phyloP scores from a whole-genome alignment of 2,888 invertebrate species.

The Heliconius charithonia region DNA sequence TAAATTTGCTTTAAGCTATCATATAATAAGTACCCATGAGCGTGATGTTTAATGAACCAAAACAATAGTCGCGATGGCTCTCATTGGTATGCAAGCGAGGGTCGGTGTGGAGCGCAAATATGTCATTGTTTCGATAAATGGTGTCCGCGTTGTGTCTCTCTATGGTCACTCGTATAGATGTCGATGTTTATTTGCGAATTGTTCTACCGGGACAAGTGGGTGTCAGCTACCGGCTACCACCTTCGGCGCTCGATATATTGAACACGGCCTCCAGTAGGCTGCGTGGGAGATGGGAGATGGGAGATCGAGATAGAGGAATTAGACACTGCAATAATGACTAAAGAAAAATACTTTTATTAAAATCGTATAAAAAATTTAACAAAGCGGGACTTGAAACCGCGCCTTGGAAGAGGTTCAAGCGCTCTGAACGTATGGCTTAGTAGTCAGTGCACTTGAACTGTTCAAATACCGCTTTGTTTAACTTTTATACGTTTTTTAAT shows the following conservation, averaged over 20 bases:
- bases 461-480: no score
- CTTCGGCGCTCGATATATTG: background rate
- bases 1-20: constrained; percentile 7
- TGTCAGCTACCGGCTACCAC: background rate
- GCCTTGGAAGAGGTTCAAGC: no score
- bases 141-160: constrained; percentile 48
- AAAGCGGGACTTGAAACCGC: no score
- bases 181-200: constrained; percentile 40
- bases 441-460: no score
- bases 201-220: constrained; percentile 15
- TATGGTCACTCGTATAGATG: background rate
- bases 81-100: constrained; percentile 46
- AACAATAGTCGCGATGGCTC: constrained; percentile 34
- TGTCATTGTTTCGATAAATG: constrained; percentile 71
- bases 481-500: no score
- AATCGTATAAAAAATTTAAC: no score
- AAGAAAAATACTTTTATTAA: no score
- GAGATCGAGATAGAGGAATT: background rate
- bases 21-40: constrained; percentile 27
- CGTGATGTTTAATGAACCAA: constrained; percentile 36
- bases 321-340: background rate
- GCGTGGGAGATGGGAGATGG: background rate
- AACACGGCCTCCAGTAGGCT: background rate
- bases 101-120: constrained; percentile 58
- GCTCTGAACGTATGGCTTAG: no score